Base-by-base conservation (phyloP, 2,888 invertebrate genomes). In the Aquatica leii region DNA sequence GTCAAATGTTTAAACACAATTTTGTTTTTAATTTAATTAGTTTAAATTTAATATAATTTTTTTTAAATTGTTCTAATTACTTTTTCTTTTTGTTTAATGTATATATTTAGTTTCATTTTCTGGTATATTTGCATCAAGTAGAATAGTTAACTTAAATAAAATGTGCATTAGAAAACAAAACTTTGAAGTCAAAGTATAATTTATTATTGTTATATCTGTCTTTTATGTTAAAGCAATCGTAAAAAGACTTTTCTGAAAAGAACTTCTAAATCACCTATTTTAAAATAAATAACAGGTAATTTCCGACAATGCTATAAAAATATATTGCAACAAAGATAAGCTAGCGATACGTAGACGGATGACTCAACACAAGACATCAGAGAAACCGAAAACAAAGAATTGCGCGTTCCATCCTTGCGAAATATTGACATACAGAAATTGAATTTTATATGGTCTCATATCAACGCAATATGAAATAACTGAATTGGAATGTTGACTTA, bases 401-500 rank as follows among this genome's bases (percentile, higher is more conserved):
- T 53, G 41, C 52, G 61, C 60, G 60, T 61, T 61, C 57, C 54
- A 58, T 65, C 57, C 51, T 61, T 49, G 49, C 61, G 60, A 65
- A 61, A 65, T 65, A 65, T 65, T 65, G 65, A 65, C 65, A 65
- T 65, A 72, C 68, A 71, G 66, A 74, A 74, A 74, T 74, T 74
- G 74, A 74, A 74, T 74, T 74, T 73, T 74, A 74, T 73, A 74
- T 74, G 69, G 69, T 68, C 69, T 71, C 73, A 74, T 74, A 74
- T 74, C 74, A 71, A 71, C 73, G 70, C 74, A 73, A 74, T 74
- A 72, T 73, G 68, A 69, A 69, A 69, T 69, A 69, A 69, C 69
- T 68, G 69, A 68, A 69, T 69, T 69, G 69, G 68, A 68, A 69
- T 69, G 69, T 69, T 66, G 69, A 60, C 68, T 69, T 62, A 64